Evolutionary conservation across 1,140 invertebrate species (phyloP), one percentile per base, ranked within the genome.

Genomic region (Aplysia californica): DNA sequence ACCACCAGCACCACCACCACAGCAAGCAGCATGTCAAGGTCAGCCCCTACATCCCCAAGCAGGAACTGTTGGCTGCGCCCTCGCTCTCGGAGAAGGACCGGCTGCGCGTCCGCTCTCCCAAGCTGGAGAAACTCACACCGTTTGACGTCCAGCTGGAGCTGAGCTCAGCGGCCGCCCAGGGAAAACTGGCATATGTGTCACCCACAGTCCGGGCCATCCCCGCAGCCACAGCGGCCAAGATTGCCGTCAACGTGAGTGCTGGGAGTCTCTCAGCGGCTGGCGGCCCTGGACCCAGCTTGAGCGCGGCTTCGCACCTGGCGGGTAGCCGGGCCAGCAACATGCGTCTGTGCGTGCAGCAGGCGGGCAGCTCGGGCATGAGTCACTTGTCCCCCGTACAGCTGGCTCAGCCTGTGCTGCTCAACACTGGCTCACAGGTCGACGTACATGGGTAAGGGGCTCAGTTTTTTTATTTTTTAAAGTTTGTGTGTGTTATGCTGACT

Each of bases 331-430:
- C 31, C 20, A 23, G 39, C 26, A 61, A 36, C 44, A 70, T 76
- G 67, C 23, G 74, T 1, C 26, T 72, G 50, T 75, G 73, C 66
- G 72, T 75, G 39, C 77, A 79, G 26, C 82, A 78, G 39, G 39
- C 78, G 56, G 41, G 79, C 39, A 82, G 80, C 15, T 18, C 75
- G 4, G 74, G 80, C 44, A 67, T 83, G 61, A 84, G 82, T 58
- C 88, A 89, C 71, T 75, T 87, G 38, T 87, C 87, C 29, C 88
- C 87, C 50, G 84, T 85, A 21, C 85, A 88, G 56, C 75, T 90
- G 41, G 86, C 86, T 10, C 88, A 89, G 75, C 88, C 87, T 50
- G 82, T 88, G 10, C 81, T 87, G 59, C 81, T 88, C 3, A 86
- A 86, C 79, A 72, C 85, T 31, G 82, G 75, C 56, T 83, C 86